A percentile compares a stretch with the other conserved stretches of the same genome.
phyloP scores from a whole-genome alignment of 2,797 vertebrate genomes.

The Adelosebastes latens region DNA sequence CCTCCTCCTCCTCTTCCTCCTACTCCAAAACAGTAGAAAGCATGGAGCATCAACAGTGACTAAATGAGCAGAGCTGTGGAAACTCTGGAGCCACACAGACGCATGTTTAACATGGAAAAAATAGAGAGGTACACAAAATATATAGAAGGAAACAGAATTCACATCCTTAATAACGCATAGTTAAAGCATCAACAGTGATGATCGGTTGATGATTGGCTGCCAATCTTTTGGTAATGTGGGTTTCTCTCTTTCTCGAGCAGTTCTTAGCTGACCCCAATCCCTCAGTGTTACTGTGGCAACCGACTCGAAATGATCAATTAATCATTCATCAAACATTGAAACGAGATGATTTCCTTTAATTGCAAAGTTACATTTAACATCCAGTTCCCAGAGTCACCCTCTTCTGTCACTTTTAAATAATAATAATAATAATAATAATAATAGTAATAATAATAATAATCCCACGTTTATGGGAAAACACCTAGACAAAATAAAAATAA shows the following conservation, averaged over 20 bases:
- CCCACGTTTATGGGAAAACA: not conserved
- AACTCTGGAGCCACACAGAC: slow-evolving; percentile 7
- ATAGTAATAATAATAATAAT: not conserved
- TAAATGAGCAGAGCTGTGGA: slow-evolving; percentile 16
- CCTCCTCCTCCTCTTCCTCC: slow-evolving; percentile 46
- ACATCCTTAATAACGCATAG: not conserved
- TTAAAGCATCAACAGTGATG: not conserved
- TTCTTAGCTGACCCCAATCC: not conserved
- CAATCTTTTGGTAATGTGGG: not conserved
- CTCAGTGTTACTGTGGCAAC: not conserved
- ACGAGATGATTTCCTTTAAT: not conserved
- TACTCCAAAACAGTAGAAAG: slow-evolving; percentile 51
- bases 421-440: no score
- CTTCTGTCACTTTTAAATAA: not conserved
- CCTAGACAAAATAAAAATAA: no score
- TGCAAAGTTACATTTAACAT: not conserved
- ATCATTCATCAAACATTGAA: not conserved
- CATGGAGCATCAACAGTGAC: slow-evolving; percentile 39
- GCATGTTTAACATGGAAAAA: not conserved
- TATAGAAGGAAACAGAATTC: not conserved
- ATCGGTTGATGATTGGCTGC: not conserved
- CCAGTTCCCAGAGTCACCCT: not conserved
- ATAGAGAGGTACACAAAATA: not conserved
- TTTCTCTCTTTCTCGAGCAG: not conserved
- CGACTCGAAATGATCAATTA: not conserved